Evolutionary conservation across 1,140 invertebrate genomes (phyloP), one percentile per base, ranked within the genome.

Genomic region (Aporrectodea caliginosa): DNA sequence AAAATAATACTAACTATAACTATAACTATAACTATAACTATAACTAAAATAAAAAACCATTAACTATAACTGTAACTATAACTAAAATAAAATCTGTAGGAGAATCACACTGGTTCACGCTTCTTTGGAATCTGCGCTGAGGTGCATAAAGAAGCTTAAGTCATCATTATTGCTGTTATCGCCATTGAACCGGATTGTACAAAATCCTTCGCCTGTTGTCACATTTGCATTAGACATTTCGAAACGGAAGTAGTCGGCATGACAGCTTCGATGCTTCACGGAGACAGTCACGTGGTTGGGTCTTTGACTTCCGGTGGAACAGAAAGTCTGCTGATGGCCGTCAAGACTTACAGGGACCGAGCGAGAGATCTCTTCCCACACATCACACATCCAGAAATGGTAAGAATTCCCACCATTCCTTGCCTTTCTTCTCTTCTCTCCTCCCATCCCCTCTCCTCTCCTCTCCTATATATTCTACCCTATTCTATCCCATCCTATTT

Each of bases 231-330:
- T 77, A 87, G 86, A 78, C 82, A 82, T 72, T 86, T 87, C 84
- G 98, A 99, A 90, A 94, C 96, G 0, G 98, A 99, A 90, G 91
- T 99, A 35, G 93, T 99, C 0, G 90, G 93, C 82, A 98, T 98
- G 90, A 91, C 93, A 6, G 91, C 92, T 76, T 91, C 91, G 77
- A 89, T 99, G 69, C 98, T 98, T 87, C 91, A 98, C 86, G 98
- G 97, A 0, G 92, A 92, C 83, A 87, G 90, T 0, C 89, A 94
- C 1, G 89, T 92, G 81, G 96, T 95, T 89, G 97, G 97, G 75
- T 95, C 94, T 77, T 93, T 98, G 89, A 97, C 97, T n/a, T 94
- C 93, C 79, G 97, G 98, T 78, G 98, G 98, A 2, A 99, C 98
- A 0, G 98, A 99, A 83, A 98, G 96, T 32, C 97, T 99, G 83